phyloP scores from a whole-genome alignment of 2,888 invertebrate genomes.

The Orthosia gracilis region DNA sequence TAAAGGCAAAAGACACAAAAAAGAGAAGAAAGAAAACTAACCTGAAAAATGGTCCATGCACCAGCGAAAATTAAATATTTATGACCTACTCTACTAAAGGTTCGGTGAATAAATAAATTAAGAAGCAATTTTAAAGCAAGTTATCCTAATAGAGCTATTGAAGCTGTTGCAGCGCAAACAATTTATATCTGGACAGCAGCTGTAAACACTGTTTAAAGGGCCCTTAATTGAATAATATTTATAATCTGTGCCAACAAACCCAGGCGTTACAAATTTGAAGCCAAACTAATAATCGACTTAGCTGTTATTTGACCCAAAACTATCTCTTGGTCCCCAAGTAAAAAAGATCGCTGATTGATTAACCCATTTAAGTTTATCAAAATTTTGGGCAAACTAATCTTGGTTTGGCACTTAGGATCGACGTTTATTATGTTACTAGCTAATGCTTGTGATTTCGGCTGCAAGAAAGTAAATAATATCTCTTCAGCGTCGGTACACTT shows the following conservation, averaged over 20 bases:
- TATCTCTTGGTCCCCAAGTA: constrained; percentile 38
- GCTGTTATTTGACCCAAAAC: constrained; percentile 31
- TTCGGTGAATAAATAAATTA: too few species aligned
- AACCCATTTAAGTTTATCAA: constrained; percentile 26
- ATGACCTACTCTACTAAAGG: too few species aligned
- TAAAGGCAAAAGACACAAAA: too few species aligned
- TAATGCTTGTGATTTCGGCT: neutral
- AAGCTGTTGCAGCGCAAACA: neutral
- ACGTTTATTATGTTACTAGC: constrained; percentile 8
- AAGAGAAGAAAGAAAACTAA: too few species aligned
- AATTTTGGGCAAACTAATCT: constrained; percentile 29
- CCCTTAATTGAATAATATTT: constrained; percentile 6
- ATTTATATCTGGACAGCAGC: neutral
- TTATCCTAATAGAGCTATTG: too few species aligned
- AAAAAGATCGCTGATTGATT: constrained; percentile 36
- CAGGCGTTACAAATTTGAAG: constrained; percentile 12
- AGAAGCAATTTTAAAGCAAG: too few species aligned
- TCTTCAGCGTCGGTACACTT: too few species aligned
- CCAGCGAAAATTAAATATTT: too few species aligned
- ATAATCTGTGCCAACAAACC: neutral
- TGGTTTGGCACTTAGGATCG: constrained; percentile 1
- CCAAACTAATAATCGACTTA: constrained; percentile 38
- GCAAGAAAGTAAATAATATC: neutral
- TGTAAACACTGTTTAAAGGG: too few species aligned
- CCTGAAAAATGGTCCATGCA: too few species aligned